Evolutionary conservation across 35 echinoderm and acorn worm genomes (phyloP), one percentile per base, ranked within the genome.

Genomic region (Eucidaris tribuloides): DNA sequence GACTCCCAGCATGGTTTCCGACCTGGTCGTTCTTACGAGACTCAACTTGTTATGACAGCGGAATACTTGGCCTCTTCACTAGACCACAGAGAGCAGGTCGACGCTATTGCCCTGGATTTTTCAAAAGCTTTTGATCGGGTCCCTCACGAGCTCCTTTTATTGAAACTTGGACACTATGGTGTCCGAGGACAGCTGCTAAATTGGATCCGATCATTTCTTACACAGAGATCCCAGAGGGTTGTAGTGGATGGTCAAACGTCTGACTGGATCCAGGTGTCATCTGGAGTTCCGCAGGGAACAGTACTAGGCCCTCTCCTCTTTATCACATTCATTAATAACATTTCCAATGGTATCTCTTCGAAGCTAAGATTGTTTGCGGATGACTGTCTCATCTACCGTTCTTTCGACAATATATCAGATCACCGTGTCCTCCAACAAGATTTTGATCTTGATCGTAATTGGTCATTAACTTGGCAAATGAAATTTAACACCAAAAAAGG

Each of bases 261-360:
- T 33, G 45, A 56, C n/a, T 66, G 78, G 44, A 76, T 76, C 24
- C 11, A 82, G 45, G 64, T 96, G 41, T 44, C 25, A 22, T 90
- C 83, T 29, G 88, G 88, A 39, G 93, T 94, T 7, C 87, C 86
- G 5, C 81, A 94, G 24, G 86, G 92, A 11, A 87, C 87, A 25
- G 90, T 93, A 7, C 58, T 93, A 3, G 80, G 85, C 1, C 79
- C 85, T 5, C 34, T 88, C 14, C 48, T 93, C 66, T 93, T 93
- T 58, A 43, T 87, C 35, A 40, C 42, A 11, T 88, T 88, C 30
- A 83, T 92, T 4, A 82, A 88, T 84, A 70, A 93, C 50, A 48
- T 94, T 32, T 52, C 85, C 6, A 44, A 33, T 28, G 18, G 18
- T 5, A 39, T 79, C 54, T 76, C 62, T 40, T 93, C 85, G 18